Base-by-base conservation (phyloP, 2,113 vertebrate species). In the Oncorhynchus nerka region DNA sequence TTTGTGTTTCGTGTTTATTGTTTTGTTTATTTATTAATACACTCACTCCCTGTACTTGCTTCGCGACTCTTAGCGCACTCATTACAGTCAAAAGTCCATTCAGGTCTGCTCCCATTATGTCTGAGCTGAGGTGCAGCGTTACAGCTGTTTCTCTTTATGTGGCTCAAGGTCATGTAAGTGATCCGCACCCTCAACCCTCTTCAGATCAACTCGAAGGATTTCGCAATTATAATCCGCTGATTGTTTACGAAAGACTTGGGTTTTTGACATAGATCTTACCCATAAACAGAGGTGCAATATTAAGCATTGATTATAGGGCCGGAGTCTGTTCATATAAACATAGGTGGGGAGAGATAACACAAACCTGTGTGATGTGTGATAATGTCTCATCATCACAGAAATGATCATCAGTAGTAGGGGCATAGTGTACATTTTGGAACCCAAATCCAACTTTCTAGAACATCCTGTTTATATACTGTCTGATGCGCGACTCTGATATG, bases 281-380 rank as follows among this genome's bases (percentile, higher is more conserved):
- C 79, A 19, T 62, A 68, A 72, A 61, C 51, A 55, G 49, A 74
- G 28, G 11, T 19, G 4, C 15, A 28, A 65, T 73, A n/a, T 75
- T 64, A 7, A 12, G 12, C 67, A 69, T 34, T 19, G 67, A 45
- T 39, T 32, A 6, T 12, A n/a, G 16, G 32, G 28, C 24, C n/a
- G 19, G 76, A 81, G 84, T 86, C 75, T 81, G 81, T 81, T 81
- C 79, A 77, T 72, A 82, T 86, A 89, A 90, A 91, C 87, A 87
- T 12, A 5, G 57, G 74, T 30, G 32, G 8, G 70, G 73, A 30
- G 20, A 32, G 28, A 67, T 67, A 67, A 28, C 24, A 16, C 11
- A 28, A 32, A 4, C 65, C 7, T 32, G 65, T 15, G 12, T 0
- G 64, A 5, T 28, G 5, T 26, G 24, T 67, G 65, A 30, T 30